phyloP scores from a whole-genome alignment of 1,140 invertebrate species.

The Ceratosolen solmsi region DNA sequence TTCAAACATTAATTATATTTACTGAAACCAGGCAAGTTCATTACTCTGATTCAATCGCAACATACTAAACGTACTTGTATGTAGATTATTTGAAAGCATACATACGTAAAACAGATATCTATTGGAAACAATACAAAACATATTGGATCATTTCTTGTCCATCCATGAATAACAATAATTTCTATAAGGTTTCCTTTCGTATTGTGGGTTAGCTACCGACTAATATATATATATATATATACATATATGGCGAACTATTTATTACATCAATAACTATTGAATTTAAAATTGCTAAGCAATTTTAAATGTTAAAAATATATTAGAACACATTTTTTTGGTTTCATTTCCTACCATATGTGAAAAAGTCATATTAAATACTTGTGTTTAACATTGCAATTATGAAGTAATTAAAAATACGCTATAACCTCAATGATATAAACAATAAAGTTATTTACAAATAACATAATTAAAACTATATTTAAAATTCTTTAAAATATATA shows the following conservation, averaged over 20 bases:
- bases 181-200: neutral
- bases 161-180: neutral
- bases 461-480: too few relatives aligned
- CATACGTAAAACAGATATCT: neutral
- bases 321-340: too few relatives aligned
- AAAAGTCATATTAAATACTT: too few relatives aligned
- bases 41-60: neutral
- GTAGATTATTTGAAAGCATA: neutral
- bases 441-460: too few relatives aligned
- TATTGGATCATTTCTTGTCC: neutral
- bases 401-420: too few relatives aligned
- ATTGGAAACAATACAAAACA: constrained; percentile 8
- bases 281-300: neutral
- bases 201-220: neutral
- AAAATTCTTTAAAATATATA: too few relatives aligned
- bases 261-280: neutral
- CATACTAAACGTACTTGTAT: neutral
- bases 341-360: too few relatives aligned
- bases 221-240: too few relatives aligned
- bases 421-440: too few relatives aligned
- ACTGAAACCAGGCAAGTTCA: neutral
- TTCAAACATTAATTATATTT: neutral
- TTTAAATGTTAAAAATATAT: neutral
- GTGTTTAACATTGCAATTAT: too few relatives aligned
- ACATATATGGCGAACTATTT: too few relatives aligned